These are phyloP conservation scores for Bombyx mandarina DNA, from an alignment of 1,140 invertebrate genomes.

Conservation along the genomic window DNA sequence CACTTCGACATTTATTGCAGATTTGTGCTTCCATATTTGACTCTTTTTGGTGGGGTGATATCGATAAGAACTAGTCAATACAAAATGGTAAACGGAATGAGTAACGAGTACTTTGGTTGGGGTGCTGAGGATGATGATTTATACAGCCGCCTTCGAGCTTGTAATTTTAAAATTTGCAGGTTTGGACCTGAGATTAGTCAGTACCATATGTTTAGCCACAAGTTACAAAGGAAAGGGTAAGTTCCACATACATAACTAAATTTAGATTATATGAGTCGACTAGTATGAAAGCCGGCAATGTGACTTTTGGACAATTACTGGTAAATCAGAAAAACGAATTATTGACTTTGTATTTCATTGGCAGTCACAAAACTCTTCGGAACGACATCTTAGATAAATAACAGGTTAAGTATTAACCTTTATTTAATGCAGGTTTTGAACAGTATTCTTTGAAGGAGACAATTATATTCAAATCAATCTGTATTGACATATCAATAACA, in stretches of 20 bases:
- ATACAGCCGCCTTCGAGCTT: slow-evolving; percentile 72
- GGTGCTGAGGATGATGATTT: slow-evolving; percentile 94
- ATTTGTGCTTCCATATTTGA: slow-evolving; percentile 82
- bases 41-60: slow-evolving; percentile 84
- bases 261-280: too few relatives aligned
- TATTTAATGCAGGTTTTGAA: too few relatives aligned
- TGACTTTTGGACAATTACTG: too few relatives aligned
- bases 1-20: slow-evolving; percentile 47
- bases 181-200: slow-evolving; percentile 80
- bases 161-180: slow-evolving; percentile 74
- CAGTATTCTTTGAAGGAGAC: too few relatives aligned
- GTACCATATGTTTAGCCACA: slow-evolving; percentile 85
- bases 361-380: too few relatives aligned
- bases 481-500: too few relatives aligned
- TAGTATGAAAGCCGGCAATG: too few relatives aligned
- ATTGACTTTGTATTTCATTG: too few relatives aligned
- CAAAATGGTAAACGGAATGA: slow-evolving; percentile 90
- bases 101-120: slow-evolving; percentile 91
- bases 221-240: slow-evolving; percentile 73
- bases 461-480: too few relatives aligned
- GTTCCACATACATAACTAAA: slow-evolving; percentile 14
- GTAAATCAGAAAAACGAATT: too few relatives aligned
- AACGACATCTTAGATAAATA: too few relatives aligned
- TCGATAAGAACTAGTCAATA: slow-evolving; percentile 81
- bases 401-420: too few relatives aligned